Evolutionary conservation across 2,888 invertebrate genomes (phyloP), one percentile per base, ranked within the genome.

Genomic region (Plagodis pulveraria): DNA sequence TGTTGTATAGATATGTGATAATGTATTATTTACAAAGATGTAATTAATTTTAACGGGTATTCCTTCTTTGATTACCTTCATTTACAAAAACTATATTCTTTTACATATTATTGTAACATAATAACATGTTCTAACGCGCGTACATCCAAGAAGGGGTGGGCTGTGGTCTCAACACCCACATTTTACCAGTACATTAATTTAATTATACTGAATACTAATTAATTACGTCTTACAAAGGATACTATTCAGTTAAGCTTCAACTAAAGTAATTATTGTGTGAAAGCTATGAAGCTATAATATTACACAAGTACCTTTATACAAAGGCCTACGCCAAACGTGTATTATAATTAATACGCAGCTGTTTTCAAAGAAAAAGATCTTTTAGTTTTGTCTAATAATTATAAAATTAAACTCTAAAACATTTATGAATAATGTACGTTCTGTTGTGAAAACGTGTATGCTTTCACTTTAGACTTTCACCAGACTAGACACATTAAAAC

Each of bases 401-500:
- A 40, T 34, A 35, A 42, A 36, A 9, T n/a, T 41, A 12, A 58
- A 45, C 44, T 45, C 36, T 22, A n/a, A 35, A 36, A 49, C 12
- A 22, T 35, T 35, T 22, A 1, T 22, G 22, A 22, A 22, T 22
- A 22, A 46, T 43, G 36, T 52, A 41, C 35, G n/a, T 43, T n/a
- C 2, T 32, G 35, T 46, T 47, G 52, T 56, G 51, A 43, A 63
- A 40, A 47, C 50, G 54, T 49, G 49, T 57, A 52, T 57, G 48
- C 52, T 48, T 44, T 45, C 43, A 35, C 56, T 41, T 0, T 50
- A 43, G 50, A 62, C 48, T 62, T 64, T 47, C 48, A 40, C 35
- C 50, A 62, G 58, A 58, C 36, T 40, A 62, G 54, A 58, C 60
- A 56, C 58, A 65, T 58, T 57, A 62, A 62, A 62, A 55, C 52